Base-by-base conservation (phyloP, 2,113 vertebrate species). In the Cervus canadensis region DNA sequence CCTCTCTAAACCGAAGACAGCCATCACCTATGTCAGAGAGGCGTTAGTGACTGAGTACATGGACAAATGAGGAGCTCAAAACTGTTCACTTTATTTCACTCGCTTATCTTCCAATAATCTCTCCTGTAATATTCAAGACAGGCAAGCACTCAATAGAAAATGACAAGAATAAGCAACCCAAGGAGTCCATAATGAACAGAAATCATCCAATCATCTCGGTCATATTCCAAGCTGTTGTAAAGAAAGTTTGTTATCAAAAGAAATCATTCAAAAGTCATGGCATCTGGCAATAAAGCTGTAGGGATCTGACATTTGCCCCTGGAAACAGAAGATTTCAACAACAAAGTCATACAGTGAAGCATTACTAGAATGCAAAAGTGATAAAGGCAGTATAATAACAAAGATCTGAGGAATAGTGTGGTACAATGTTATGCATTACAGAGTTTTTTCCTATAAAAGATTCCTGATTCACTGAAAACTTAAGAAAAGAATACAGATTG, bases 251-350 rank as follows among this genome's bases (percentile, higher is more conserved):
- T 94, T 89, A 95, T 9, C 36, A 43, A 97, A 97, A 86, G 40
- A 98, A 98, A 97, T 91, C n/a, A 6, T 95, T 88, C 30, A 97
- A 95, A 89, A 92, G 64, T 90, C 91, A 19, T 57, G 92, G 95
- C 89, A 98, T 98, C 96, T 98, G 96, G 91, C 95, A 95, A 94
- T 95, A 97, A 98, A 98, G 98, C 92, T 95, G 86, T 82, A 91
- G 95, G 87, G 96, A 98, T 98, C 97, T 98, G 97, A 87, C 91
- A 97, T 97, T 97, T 97, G 97, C 96, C 93, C 93, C 85, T 97
- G 45, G 92, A 87, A 95, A 97, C 36, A 78, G 95, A 98, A 98
- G 96, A 94, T 52, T 79, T 5, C 64, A 28, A 98, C 93, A 96
- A 97, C 82, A 96, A 96, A 90, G 30, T 98, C 97, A 98, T 96